phyloP scores from a whole-genome alignment of 2,888 invertebrate genomes.

The Brachyptera risi region DNA sequence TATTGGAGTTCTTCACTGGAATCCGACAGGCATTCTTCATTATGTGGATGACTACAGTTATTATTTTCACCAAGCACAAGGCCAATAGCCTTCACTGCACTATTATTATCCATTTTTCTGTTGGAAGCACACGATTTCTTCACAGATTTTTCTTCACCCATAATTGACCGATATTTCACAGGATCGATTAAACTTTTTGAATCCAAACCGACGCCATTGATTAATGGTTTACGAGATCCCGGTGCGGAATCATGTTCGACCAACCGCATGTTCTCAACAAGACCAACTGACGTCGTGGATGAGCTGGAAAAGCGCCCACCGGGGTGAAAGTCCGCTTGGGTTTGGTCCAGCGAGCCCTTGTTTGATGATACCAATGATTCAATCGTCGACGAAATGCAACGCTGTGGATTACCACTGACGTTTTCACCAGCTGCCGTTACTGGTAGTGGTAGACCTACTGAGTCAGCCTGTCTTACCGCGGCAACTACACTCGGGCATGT shows the following conservation, averaged over 20 bases:
- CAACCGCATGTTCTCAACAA: slow-evolving; percentile 37
- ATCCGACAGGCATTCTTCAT: slow-evolving; percentile 50
- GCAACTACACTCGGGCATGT: slow-evolving; percentile 37
- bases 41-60: slow-evolving; percentile 31
- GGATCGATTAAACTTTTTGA: slow-evolving; percentile 15
- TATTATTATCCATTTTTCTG: slow-evolving; percentile 50
- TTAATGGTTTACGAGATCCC: slow-evolving; percentile 12
- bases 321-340: slow-evolving; percentile 40
- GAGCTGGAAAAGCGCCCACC: slow-evolving; percentile 39
- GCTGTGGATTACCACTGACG: slow-evolving; percentile 26
- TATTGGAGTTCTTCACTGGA: slow-evolving; percentile 78
- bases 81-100: slow-evolving; percentile 43
- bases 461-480: slow-evolving; percentile 30
- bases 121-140: slow-evolving; percentile 37
- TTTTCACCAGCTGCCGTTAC: slow-evolving; percentile 26
- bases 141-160: slow-evolving; percentile 35
- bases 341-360: slow-evolving; percentile 30
- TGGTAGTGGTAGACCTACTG: not conserved
- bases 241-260: slow-evolving; percentile 35
- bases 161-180: slow-evolving; percentile 29
- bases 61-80: slow-evolving; percentile 38
- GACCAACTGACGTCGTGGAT: slow-evolving; percentile 21
- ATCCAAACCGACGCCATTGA: slow-evolving; percentile 27
- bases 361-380: slow-evolving; percentile 32
- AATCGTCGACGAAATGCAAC: slow-evolving; percentile 22